Conservation (phyloP, 2,797 vertebrate genomes). For the Amniataba percoides region DNA sequence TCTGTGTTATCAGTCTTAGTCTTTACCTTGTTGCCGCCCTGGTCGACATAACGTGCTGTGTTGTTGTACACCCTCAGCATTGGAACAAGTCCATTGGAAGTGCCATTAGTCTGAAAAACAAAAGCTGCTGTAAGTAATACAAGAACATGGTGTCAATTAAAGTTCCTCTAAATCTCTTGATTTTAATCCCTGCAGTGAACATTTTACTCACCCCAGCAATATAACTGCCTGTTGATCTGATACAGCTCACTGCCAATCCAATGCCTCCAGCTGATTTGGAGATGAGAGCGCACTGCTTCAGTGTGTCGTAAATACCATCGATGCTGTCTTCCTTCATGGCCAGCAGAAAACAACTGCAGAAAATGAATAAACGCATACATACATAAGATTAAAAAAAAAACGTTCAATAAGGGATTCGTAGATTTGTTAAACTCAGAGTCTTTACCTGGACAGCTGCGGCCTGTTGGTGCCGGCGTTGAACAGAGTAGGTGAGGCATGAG, state of each 20-base stretch:
- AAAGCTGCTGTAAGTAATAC: not conserved
- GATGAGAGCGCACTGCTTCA: slow-evolving; percentile 96
- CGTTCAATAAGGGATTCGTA: not conserved
- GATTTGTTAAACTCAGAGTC: not conserved
- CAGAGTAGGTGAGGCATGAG: slow-evolving; percentile 96
- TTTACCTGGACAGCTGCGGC: slow-evolving; percentile 92
- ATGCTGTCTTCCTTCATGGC: slow-evolving; percentile 97
- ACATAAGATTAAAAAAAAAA: not conserved
- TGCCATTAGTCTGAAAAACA: slow-evolving; percentile 90
- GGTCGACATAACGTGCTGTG: slow-evolving; percentile 97
- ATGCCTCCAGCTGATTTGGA: slow-evolving; percentile 99
- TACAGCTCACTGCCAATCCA: slow-evolving; percentile 95
- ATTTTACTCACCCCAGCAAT: slow-evolving; percentile 89
- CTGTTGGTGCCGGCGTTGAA: slow-evolving; percentile 96
- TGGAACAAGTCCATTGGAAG: slow-evolving; percentile 94
- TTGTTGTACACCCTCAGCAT: slow-evolving; percentile 99
- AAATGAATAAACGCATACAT: not conserved
- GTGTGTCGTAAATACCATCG: slow-evolving; percentile 94
- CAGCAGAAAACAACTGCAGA: slow-evolving; percentile 91
- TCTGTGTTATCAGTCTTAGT: not conserved
- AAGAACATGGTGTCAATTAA: not conserved
- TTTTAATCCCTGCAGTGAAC: not conserved
- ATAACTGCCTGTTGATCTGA: slow-evolving; percentile 96
- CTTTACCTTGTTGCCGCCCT: slow-evolving; percentile 93
- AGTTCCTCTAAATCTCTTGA: not conserved